Conservation (phyloP, 2,113 vertebrate genomes). For the Phyllostomus discolor region DNA sequence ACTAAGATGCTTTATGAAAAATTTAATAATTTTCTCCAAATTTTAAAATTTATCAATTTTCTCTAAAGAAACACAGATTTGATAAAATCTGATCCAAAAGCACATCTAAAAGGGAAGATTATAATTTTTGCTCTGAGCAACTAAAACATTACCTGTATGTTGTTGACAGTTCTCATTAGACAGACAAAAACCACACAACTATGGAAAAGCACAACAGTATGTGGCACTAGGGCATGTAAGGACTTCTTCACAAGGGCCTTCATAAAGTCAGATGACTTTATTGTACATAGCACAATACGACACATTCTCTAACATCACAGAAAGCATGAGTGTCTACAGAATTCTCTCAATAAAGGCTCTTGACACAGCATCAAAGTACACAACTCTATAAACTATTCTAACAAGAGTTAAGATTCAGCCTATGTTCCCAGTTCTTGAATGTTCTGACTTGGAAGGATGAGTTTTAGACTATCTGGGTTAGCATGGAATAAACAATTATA, state of each 20-base stretch:
- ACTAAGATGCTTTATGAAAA: background rate
- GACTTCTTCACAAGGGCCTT: background rate
- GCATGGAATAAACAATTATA: background rate
- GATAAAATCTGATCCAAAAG: background rate
- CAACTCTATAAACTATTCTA: background rate
- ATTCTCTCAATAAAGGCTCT: background rate
- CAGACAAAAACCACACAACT: background rate
- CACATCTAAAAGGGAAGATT: conserved; percentile 3
- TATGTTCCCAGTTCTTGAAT: background rate
- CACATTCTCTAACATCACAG: background rate
- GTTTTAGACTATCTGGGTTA: conserved; percentile 9
- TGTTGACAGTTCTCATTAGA: background rate
- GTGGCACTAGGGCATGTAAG: background rate
- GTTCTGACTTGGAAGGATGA: background rate
- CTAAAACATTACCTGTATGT: background rate
- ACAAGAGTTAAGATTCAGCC: background rate
- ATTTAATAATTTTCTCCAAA: background rate
- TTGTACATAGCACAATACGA: background rate
- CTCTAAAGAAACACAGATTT: background rate
- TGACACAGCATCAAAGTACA: background rate
- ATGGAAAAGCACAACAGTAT: background rate
- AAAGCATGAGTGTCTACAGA: background rate
- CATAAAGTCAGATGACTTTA: background rate
- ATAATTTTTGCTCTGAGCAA: conserved; percentile 3
- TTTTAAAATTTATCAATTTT: background rate